Conservation (phyloP, 53 echinoderm and acorn worm species). For the Apostichopus leukothele region DNA sequence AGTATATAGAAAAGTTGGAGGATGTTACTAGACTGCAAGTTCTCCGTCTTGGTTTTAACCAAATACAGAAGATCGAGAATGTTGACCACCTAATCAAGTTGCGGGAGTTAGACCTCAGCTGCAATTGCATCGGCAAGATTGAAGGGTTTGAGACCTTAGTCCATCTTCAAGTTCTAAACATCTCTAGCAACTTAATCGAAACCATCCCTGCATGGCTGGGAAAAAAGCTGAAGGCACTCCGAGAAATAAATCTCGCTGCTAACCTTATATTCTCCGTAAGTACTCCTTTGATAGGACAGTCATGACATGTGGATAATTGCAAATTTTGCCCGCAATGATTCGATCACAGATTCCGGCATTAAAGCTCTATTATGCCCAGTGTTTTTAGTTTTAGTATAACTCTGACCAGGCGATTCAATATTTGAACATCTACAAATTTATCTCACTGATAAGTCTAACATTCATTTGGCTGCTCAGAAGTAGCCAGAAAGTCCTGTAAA, state of each 20-base stretch:
- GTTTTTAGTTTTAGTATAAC: no score
- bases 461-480: no score
- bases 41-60: conserved; percentile 80
- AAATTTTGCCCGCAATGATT: no score
- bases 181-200: conserved; percentile 87
- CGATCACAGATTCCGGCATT: no score
- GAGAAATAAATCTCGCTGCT: conserved; percentile 68
- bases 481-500: no score
- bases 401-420: no score
- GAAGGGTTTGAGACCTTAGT: conserved; percentile 89
- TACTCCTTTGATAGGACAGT: not conserved
- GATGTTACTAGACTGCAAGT: conserved; percentile 73
- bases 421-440: no score
- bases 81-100: conserved; percentile 72
- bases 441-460: no score
- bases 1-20: conserved; percentile 96
- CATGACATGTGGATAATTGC: no score
- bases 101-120: conserved; percentile 84
- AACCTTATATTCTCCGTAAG: conserved; percentile 90
- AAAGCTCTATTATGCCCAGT: no score
- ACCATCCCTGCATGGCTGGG: conserved; percentile 83
- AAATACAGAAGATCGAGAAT: conserved; percentile 82
- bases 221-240: conserved; percentile 76
- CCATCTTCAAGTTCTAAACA: conserved; percentile 76
- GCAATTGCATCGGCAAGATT: conserved; percentile 74